Base-by-base conservation (phyloP, 1,140 invertebrate species). In the Druon quercuslanigerum region DNA sequence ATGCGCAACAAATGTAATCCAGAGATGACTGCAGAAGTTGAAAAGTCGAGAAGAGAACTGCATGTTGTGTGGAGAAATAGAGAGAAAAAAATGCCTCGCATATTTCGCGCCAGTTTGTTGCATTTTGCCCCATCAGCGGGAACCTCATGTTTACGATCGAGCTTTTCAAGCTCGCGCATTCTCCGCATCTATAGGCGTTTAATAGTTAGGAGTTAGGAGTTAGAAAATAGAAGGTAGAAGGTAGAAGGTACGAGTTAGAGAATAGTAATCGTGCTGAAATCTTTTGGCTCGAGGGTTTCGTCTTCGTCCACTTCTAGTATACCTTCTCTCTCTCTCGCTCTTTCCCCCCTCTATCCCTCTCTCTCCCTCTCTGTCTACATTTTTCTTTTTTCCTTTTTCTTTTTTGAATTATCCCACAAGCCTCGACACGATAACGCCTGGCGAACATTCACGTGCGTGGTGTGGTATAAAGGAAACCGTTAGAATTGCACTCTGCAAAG, bases 401-500 rank as follows among this genome's bases (percentile, higher is more conserved):
- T 57, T 25, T 33, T 71, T 20, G 81, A 79, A 75, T 73, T 74
- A 80, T 80, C 80, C 76, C 78, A 79, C 78, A 81, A 84, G 80
- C 79, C 78, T 79, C 80, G 81, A 82, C 80, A 78, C 79, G 78
- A 77, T 80, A 81, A 81, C 79, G 71, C 77, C 79, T 82, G 78
- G 80, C 80, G 79, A 82, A 76, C 79, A 84, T 87, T 87, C 85
- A 86, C 84, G 84, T 85, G 84, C 85, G 84, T 84, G 85, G 85
- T 83, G 25, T 33, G 25, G 25, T 33, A 83, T 88, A 85, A 85
- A 82, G 85, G 81, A 83, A 86, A 89, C 88, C 88, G 88, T 89
- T 89, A 90, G 85, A 84, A 84, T 86, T 82, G 87, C 83, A 83
- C 80, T 81, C 76, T 75, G 74, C 66, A 75, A 79, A 79, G 77